Evolutionary conservation across 1,140 invertebrate species (phyloP), one percentile per base, ranked within the genome.

Genomic region (Lucilia cuprina): DNA sequence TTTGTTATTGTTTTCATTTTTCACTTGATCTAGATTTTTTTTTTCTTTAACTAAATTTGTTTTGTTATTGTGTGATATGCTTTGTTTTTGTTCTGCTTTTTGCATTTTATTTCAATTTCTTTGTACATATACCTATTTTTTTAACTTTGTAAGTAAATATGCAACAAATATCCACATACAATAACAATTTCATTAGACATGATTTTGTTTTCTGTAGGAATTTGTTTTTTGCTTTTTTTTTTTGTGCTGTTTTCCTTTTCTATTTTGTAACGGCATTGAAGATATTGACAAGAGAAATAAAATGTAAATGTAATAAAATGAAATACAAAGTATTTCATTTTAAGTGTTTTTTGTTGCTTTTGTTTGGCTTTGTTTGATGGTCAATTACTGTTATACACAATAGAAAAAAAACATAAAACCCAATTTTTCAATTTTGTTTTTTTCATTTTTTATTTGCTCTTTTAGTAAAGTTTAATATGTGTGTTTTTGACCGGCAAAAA

Each of bases 11-110:
- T 70, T 70, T 70, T 70, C 10, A 21, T 70, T 70, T 70, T 70
- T 86, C 74, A 25, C 65, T 83, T 41, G 75, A 41, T 78, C 75
- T 74, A 87, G 86, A 84, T 74, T 85, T 84, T 30, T 2, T 30
- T 30, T 84, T 85, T 85, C 80, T 83, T 83, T 49, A 55, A 30
- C 80, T 84, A 84, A 77, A 50, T 21, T 77, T 82, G 82, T 85
- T 70, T 74, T 85, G 49, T 85, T 82, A 75, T 84, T 85, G 65
- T 70, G 65, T 70, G 21, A 2, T 30, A 70, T 25, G n/a, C 25
- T 21, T 19, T 70, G 2, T 70, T 21, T 19, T 70, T 19, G 13
- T 25, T 70, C 7, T 19, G 8, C 5, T 70, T 70, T 21, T 70
- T 70, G 17, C n/a, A 30, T 60, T 60, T 60, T 17, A 60, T 60